Base-by-base conservation (phyloP, 1,140 invertebrate genomes). In the Lepidurus apus region DNA sequence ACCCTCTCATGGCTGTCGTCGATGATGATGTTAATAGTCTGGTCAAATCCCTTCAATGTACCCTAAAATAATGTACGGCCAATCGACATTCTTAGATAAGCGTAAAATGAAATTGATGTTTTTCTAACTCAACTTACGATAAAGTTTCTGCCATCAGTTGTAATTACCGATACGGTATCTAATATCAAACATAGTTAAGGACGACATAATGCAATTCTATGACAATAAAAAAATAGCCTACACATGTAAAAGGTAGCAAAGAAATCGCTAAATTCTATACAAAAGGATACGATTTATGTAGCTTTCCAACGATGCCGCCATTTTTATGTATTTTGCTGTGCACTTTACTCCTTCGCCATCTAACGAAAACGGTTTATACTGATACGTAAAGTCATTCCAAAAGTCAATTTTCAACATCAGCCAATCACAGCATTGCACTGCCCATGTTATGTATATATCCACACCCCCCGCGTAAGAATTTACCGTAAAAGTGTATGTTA, bases 1-100 rank as follows among this genome's bases (percentile, higher is more conserved):
- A 99, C 96, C 83, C 98, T 88, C 86, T 99, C 98, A 85, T 98
- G 96, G 78, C 95, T 97, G 86, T 99, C 97, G 85, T 98, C 96
- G 44, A 99, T 87, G 83, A 99, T 98, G 80, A 99, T 89, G 84
- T 99, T 99, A 79, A 98, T 97, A 24, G 96, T 97, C 87, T 99
- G 98, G 87, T 99, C 98, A 87, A 98, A 99, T 74, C 94, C 94
- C 86, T 94, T 95, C 75, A 94, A 85, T 2, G 91, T 93, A 47
- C 93, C 94, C 93, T 94, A 82, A 82, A 89, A 88, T 75, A 73
- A 81, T 74, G 76, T 53, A 79, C 77, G 75, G 43, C 43, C 45
- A 42, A 21, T 74, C 26, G 80, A 81, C 74, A 74, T 76, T 9
- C 76, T 73, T 80, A 47, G 34, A 81, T 81, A 81, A 79, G 76